These are phyloP conservation scores for Drosophila ustulata DNA, from an alignment of 2,888 invertebrate genomes.

Conservation along the genomic window DNA sequence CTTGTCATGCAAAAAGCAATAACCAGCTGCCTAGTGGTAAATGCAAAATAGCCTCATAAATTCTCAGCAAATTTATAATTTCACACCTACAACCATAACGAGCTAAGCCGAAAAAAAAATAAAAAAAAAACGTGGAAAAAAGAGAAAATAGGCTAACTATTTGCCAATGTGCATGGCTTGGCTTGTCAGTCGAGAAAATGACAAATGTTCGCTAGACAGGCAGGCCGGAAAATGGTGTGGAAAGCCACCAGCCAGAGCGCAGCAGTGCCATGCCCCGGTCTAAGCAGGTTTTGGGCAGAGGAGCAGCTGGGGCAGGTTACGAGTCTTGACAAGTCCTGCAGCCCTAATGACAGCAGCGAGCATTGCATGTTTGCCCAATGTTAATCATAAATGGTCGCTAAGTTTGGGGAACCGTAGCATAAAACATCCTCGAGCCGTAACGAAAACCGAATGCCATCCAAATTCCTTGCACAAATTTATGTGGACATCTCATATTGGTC, in stretches of 20 bases:
- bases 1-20: constrained; percentile 53
- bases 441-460: constrained; percentile 23
- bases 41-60: constrained; percentile 68
- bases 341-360: constrained; percentile 69
- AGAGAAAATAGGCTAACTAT: constrained; percentile 59
- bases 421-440: constrained; percentile 20
- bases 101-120: constrained; percentile 36
- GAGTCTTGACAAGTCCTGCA: constrained; percentile 33
- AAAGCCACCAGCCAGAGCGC: constrained; percentile 22
- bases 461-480: constrained; percentile 61
- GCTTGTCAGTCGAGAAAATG: constrained; percentile 72
- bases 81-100: constrained; percentile 71
- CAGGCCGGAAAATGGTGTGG: constrained; percentile 59
- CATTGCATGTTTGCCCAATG: constrained; percentile 74
- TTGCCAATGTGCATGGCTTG: constrained; percentile 72
- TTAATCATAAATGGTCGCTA: constrained; percentile 70
- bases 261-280: neutral
- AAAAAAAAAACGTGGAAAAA: neutral
- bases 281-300: neutral
- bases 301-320: neutral
- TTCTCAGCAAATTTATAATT: constrained; percentile 74
- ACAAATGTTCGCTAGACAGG: constrained; percentile 75
- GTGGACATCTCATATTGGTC: constrained; percentile 59
- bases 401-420: constrained; percentile 32
- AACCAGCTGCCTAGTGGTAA: constrained; percentile 47